Evolutionary conservation across 2,797 vertebrate genomes (phyloP).

Genomic region (Paedocypris micromegethes): DNA sequence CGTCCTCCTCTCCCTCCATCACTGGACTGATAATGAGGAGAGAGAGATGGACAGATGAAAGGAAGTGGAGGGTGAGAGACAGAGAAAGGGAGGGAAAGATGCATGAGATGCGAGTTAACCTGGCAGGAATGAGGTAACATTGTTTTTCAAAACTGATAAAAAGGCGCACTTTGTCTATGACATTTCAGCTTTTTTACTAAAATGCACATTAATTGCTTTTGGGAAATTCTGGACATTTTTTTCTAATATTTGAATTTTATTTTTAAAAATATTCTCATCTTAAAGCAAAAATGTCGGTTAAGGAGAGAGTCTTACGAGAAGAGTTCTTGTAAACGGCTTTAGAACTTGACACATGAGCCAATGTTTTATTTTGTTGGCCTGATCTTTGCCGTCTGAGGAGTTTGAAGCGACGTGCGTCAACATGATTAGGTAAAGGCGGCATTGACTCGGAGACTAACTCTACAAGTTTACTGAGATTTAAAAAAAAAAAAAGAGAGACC

Average conservation of each 20-base stretch:
- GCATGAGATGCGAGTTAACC: conserved; percentile 9
- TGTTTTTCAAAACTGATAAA: conserved; percentile 10
- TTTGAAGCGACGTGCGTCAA: too few relatives aligned
- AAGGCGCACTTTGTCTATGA: neutral
- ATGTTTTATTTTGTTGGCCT: too few relatives aligned
- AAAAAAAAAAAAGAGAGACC: neutral
- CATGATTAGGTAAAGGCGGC: too few relatives aligned
- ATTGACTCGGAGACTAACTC: too few relatives aligned
- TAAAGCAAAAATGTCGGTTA: too few relatives aligned
- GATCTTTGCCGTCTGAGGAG: too few relatives aligned
- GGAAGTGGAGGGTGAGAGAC: conserved; percentile 36
- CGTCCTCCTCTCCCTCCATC: conserved; percentile 23
- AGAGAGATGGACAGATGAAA: conserved; percentile 41
- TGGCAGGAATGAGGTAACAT: conserved; percentile 20
- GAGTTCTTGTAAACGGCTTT: too few relatives aligned
- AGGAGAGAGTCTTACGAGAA: too few relatives aligned
- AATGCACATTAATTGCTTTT: conserved; percentile 11
- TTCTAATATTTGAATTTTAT: conserved; percentile 8
- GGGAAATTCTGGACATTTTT: too few relatives aligned
- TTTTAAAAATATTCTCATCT: neutral
- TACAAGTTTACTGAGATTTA: neutral
- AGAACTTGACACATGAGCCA: too few relatives aligned
- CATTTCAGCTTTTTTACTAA: neutral
- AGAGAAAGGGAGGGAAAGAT: conserved; percentile 15
- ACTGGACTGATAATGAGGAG: conserved; percentile 51